Evolutionary conservation across 2,113 vertebrate genomes (phyloP).

Genomic region (Austrofundulus limnaeus): DNA sequence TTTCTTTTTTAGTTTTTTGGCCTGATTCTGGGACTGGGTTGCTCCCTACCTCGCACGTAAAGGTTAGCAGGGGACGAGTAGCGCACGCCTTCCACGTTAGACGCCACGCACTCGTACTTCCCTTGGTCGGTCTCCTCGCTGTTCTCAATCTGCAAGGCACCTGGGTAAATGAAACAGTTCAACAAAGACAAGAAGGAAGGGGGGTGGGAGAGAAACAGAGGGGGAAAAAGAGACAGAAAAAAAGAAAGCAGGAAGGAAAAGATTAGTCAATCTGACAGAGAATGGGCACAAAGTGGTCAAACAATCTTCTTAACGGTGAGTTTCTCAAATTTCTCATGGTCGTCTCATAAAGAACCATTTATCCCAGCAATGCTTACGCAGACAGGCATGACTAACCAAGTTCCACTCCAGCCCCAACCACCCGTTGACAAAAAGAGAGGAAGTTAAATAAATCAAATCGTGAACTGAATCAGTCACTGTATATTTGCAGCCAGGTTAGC

Average conservation of each 20-base stretch:
- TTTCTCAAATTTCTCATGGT: slow-evolving; percentile 49
- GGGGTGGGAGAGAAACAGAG: slow-evolving; percentile 32
- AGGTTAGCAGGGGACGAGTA: slow-evolving; percentile 98
- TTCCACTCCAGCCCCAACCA: slow-evolving; percentile 36
- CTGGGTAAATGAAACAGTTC: slow-evolving; percentile 76
- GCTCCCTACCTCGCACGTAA: slow-evolving; percentile 99
- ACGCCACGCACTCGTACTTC: slow-evolving; percentile 98
- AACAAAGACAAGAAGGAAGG: slow-evolving; percentile 48
- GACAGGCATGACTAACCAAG: slow-evolving; percentile 32
- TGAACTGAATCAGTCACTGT: slow-evolving; percentile 50
- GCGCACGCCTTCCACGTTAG: slow-evolving; percentile 95
- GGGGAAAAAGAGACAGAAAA: slow-evolving; percentile 28
- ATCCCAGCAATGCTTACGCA: slow-evolving; percentile 30
- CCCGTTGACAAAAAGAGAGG: slow-evolving; percentile 12
- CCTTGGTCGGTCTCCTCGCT: slow-evolving; percentile 99
- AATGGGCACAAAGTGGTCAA: slow-evolving; percentile 41
- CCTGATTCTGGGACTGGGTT: slow-evolving; percentile 66
- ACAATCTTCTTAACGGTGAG: slow-evolving; percentile 45
- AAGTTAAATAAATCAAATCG: slow-evolving; percentile 34
- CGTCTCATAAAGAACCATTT: slow-evolving; percentile 26
- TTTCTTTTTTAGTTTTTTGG: slow-evolving; percentile 25
- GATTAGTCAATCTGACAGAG: slow-evolving; percentile 62
- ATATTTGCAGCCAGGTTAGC: slow-evolving; percentile 22
- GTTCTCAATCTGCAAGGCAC: slow-evolving; percentile 98
- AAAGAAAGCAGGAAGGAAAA: slow-evolving; percentile 40